Evolutionary conservation across 2,113 vertebrate genomes (phyloP).

Genomic region (Perognathus longimembris): DNA sequence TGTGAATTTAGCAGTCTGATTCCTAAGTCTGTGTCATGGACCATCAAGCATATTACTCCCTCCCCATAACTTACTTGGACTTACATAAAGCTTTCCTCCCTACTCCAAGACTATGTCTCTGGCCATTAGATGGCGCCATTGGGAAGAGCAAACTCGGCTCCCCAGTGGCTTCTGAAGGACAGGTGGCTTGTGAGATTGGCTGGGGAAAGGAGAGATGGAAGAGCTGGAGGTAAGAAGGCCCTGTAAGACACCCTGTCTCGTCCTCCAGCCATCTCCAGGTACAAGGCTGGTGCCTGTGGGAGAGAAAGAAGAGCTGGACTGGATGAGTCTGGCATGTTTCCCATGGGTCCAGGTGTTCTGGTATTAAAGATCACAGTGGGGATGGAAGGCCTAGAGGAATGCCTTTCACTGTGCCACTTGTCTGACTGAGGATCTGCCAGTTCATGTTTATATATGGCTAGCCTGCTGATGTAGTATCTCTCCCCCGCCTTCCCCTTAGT

Average conservation of each 20-base stretch:
- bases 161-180: not conserved
- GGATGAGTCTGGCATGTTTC: not conserved
- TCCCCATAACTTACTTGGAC: not conserved
- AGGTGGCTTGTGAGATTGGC: not conserved
- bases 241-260: not conserved
- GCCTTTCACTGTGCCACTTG: not conserved
- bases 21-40: not conserved
- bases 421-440: not conserved
- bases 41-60: not conserved
- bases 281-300: not conserved
- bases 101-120: not conserved
- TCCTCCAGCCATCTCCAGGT: not conserved
- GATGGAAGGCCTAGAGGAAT: not conserved
- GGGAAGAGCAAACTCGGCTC: not conserved
- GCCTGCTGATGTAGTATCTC: not conserved
- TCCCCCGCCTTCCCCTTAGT: not conserved
- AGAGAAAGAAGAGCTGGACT: not conserved
- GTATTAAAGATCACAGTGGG: not conserved
- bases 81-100: not conserved
- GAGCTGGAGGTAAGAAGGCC: not conserved
- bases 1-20: not conserved
- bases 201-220: too few species aligned
- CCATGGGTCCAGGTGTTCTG: not conserved
- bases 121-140: slow-evolving; percentile 66
- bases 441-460: not conserved